These are phyloP conservation scores for Drosophila persimilis DNA, from an alignment of 1,140 invertebrate genomes.

Conservation along the genomic window DNA sequence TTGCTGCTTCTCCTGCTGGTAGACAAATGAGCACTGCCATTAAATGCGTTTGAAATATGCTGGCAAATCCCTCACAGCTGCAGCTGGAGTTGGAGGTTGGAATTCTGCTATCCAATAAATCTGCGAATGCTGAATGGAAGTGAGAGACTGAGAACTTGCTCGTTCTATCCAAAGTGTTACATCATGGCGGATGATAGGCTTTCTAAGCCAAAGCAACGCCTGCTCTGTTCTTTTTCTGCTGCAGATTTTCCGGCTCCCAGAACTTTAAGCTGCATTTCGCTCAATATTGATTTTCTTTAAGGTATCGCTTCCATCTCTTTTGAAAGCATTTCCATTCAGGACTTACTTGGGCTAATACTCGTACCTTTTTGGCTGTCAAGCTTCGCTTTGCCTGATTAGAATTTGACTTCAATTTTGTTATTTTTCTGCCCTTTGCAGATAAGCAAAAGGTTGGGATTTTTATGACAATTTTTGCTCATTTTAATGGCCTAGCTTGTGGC, in stretches of 20 bases:
- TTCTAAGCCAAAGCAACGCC: not conserved
- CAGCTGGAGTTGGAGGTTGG: constrained; percentile 5
- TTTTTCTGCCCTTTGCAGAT: constrained; percentile 36
- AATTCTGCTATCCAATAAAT: constrained; percentile 59
- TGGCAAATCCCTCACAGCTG: constrained; percentile 69
- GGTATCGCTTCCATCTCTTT: not conserved
- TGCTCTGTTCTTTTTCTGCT: too few relatives aligned
- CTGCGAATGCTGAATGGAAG: constrained; percentile 39
- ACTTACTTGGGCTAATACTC: not conserved
- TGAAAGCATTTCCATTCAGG: not conserved
- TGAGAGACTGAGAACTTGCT: not conserved
- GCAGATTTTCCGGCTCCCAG: too few relatives aligned
- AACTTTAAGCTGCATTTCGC: too few relatives aligned
- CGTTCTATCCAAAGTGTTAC: constrained; percentile 36
- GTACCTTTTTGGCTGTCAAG: not conserved
- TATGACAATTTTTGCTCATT: constrained; percentile 72
- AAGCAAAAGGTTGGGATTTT: constrained; percentile 56
- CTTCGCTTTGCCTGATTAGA: constrained; percentile 35
- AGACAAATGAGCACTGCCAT: constrained; percentile 75
- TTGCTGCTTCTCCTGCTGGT: constrained; percentile 42
- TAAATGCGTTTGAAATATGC: constrained; percentile 77
- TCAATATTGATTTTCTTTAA: constrained; percentile 5
- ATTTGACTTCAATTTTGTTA: constrained; percentile 41
- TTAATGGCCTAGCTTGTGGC: constrained; percentile 44
- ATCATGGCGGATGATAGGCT: constrained; percentile 25